phyloP scores from a whole-genome alignment of 2,797 vertebrate species.

The Chrysocyon brachyurus region DNA sequence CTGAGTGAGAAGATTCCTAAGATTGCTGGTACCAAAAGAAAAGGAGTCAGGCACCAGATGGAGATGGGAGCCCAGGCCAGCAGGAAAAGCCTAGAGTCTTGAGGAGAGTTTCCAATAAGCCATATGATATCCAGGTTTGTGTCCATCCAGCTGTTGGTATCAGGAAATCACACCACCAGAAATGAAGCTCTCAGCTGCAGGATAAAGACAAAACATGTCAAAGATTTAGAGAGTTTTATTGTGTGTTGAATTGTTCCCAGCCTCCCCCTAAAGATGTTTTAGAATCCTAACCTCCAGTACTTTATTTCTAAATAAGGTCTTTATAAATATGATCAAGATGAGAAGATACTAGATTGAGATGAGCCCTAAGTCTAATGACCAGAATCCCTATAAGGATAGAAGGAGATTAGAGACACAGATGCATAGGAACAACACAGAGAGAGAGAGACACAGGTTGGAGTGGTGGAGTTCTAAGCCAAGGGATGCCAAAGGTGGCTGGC shows the following conservation, averaged over 20 bases:
- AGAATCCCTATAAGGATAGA: neutral
- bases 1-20: neutral
- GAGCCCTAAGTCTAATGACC: neutral
- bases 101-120: neutral
- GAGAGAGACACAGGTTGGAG: neutral
- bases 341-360: neutral
- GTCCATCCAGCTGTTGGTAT: neutral
- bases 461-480: neutral
- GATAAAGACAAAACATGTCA: neutral
- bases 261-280: neutral
- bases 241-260: neutral
- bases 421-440: neutral
- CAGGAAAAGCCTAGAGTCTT: neutral
- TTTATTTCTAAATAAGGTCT: neutral
- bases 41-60: neutral
- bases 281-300: neutral
- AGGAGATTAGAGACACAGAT: neutral
- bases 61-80: neutral
- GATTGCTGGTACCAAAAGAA: neutral
- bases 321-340: neutral
- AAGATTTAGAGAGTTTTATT: neutral
- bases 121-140: neutral
- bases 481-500: neutral
- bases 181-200: neutral
- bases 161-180: neutral